Evolutionary conservation across 2,888 invertebrate species (phyloP), one percentile per base, ranked within the genome.

Genomic region (Isotomurus palustris): DNA sequence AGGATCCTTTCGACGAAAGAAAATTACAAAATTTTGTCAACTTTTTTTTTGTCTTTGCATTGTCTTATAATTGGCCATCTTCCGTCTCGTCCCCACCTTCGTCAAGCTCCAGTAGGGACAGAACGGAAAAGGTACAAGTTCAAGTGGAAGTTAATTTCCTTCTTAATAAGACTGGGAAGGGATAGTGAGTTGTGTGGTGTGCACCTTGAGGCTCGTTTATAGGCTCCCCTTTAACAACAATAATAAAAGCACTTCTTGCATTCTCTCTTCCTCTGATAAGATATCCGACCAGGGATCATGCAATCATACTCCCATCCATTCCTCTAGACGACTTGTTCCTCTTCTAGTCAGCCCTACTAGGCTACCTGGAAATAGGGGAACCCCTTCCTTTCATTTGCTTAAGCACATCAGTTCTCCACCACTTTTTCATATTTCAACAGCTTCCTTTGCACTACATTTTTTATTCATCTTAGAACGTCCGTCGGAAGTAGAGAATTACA

Each of bases 401-500:
- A 43, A 14, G 22, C 21, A 22, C 43, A 8, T 5, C 17, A 19
- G 19, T 6, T 6, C 21, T 22, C 14, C 12, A 38, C 45, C 22
- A 29, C 49, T 49, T 21, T 29, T 40, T 40, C 10, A 47, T 19
- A 38, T 38, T 38, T 38, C 38, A 38, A 38, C 38, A 38, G 43
- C 43, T 22, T 10, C 36, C 25, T 22, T 49, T 36, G 50, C 50
- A 38, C 40, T 38, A 43, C 22, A 38, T 50, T 50, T 29, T 38
- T 38, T 25, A 22, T 57, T 43, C n/a, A n/a, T 57, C 48, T 52
- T 55, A 47, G 40, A 56, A 60, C 64, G 63, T 64, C 64, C 64
- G 60, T 62, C 66, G 66, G 66, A 66, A 66, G 66, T 66, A 58
- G 56, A 60, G 62, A 62, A 66, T 66, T 66, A 66, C 53, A 53